Base-by-base conservation (phyloP, 1,140 invertebrate genomes). In the Rhopalosiphum maidis region DNA sequence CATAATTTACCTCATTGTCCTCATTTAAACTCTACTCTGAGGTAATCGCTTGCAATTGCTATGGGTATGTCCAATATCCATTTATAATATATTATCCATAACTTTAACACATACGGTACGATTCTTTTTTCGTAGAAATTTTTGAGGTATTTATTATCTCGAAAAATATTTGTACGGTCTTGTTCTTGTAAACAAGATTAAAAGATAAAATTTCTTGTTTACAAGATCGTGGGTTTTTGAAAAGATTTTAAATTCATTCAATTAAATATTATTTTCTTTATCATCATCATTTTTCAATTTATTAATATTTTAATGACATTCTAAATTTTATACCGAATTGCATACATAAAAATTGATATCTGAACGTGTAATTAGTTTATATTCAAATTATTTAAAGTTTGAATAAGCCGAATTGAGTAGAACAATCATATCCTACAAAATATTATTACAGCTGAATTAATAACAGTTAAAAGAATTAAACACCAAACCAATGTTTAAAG, bases 11-110 rank as follows among this genome's bases (percentile, higher is more conserved):
- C n/a, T 77, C 15, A 77, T 77, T 77, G 15, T n/a, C n/a, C n/a
- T 77, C 15, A 77, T 2, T 30, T 68, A 5, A 15, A 77, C 60
- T 5, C 60, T 15, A n/a, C n/a, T 77, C 60, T 0, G 0, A 18
- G n/a, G 4, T n/a, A n/a, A 77, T 77, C n/a, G 4, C 60, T 6
- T 77, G 30, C 15, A 18, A 77, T n/a, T 77, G 5, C 30, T 77
- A 18, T 77, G 3, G 1, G 0, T 4, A 18, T n/a, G 1, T 35
- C n/a, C 11, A 2, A n/a, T 6, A n/a, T n/a, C n/a, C n/a, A 77
- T 77, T 51, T 51, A 51, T 18, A 51, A 77, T n/a, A n/a, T 2
- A 77, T 35, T 35, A 77, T 77, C 11, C n/a, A 51, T 51, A 15
- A 51, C 48, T 21, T 15, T 48, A 48, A 48, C 11, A 54, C 22